Evolutionary conservation across 2,113 vertebrate species (phyloP).

Genomic region (Prietella phreatophila): DNA sequence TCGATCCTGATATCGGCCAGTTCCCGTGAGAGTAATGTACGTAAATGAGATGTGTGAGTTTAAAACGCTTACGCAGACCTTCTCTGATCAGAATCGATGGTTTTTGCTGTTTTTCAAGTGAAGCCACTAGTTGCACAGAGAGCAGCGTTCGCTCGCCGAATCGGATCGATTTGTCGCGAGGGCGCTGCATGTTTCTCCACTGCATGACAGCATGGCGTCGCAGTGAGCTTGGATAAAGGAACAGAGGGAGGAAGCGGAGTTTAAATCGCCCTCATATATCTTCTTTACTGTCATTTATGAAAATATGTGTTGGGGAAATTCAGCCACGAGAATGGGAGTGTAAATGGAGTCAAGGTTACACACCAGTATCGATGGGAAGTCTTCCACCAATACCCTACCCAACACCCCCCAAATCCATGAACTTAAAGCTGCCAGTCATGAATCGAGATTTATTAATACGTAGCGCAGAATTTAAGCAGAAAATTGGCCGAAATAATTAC

Average conservation of each 20-base stretch:
- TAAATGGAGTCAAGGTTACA: conserved; percentile 72
- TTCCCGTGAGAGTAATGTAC: background rate
- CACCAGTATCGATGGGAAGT: conserved; percentile 51
- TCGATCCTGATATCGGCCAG: conserved; percentile 11
- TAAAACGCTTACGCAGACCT: background rate
- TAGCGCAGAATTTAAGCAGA: conserved; percentile 66
- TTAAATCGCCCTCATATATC: conserved; percentile 67
- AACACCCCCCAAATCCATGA: background rate
- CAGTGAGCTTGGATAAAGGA: conserved; percentile 47
- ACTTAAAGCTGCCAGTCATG: conserved; percentile 56
- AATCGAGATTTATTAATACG: conserved; percentile 70
- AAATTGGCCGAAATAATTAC: conserved; percentile 66
- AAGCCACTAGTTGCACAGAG: background rate
- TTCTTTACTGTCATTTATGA: conserved; percentile 69
- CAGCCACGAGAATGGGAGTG: conserved; percentile 58
- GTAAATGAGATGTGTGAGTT: background rate
- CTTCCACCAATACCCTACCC: background rate
- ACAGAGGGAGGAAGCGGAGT: conserved; percentile 46
- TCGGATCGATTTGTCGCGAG: background rate
- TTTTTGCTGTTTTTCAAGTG: background rate
- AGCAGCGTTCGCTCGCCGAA: no score
- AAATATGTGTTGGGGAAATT: conserved; percentile 65
- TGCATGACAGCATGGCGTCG: conserved; percentile 52
- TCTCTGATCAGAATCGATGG: background rate
- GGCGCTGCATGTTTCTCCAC: conserved; percentile 6